These are phyloP conservation scores for Laticauda laticaudata DNA, from an alignment of 2,113 vertebrate genomes.

Conservation along the genomic window DNA sequence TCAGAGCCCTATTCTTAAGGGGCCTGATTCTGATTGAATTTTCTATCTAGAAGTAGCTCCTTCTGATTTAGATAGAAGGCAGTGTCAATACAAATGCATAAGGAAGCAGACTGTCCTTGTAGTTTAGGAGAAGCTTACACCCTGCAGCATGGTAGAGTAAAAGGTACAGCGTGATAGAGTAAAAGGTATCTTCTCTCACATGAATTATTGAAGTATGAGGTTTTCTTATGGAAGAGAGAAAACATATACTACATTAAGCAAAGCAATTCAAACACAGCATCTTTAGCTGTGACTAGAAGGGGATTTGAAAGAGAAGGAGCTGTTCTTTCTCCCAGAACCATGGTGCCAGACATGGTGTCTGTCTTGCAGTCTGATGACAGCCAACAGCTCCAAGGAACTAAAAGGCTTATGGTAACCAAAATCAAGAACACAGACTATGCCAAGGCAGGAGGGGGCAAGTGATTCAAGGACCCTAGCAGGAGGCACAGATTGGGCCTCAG, in stretches of 20 bases:
- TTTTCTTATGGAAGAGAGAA: not conserved
- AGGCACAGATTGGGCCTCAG: not conserved
- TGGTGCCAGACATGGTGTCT: not conserved
- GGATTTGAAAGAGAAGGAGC: not conserved
- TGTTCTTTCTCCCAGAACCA: not conserved
- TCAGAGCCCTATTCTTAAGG: not conserved
- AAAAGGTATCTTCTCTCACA: not conserved
- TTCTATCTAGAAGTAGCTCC: not conserved
- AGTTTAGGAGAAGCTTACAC: not conserved
- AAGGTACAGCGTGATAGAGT: not conserved
- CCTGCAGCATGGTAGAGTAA: not conserved
- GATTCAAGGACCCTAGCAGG: not conserved
- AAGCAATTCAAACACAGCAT: not conserved
- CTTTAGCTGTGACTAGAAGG: not conserved
- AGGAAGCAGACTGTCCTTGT: not conserved
- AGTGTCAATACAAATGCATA: not conserved
- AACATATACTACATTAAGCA: not conserved
- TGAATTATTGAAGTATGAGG: not conserved
- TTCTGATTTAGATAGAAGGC: not conserved
- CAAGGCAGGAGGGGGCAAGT: not conserved
- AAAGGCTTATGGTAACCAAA: not conserved
- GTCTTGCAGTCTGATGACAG: not conserved
- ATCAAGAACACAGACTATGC: not conserved
- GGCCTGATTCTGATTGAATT: not conserved
- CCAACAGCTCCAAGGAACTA: not conserved